Evolutionary conservation across 2,113 vertebrate species (phyloP).

Genomic region (Pampusana beccarii): DNA sequence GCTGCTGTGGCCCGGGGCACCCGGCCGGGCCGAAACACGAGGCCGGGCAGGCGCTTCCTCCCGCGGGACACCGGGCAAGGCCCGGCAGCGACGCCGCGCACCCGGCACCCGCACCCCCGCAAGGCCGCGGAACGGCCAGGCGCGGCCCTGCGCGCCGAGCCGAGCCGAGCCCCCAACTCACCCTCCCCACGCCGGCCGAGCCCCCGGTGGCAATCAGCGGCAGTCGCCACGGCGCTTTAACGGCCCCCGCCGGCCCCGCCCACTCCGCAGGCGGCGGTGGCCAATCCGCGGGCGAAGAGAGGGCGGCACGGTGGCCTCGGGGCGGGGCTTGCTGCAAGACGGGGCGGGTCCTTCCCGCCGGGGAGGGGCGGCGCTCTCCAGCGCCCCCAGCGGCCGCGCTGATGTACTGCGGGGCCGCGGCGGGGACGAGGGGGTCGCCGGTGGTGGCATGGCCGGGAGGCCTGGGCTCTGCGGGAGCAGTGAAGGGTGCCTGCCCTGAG

Average conservation of each 20-base stretch:
- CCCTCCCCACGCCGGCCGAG: too few relatives aligned
- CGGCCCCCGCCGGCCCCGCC: background rate
- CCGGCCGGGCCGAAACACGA: background rate
- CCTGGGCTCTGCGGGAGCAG: too few relatives aligned
- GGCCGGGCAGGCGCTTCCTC: background rate
- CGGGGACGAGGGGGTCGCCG: too few relatives aligned
- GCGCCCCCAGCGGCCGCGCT: background rate
- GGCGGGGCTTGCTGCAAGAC: background rate
- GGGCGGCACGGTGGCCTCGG: fast-evolving
- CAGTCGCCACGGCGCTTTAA: fast-evolving
- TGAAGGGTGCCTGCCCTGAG: too few relatives aligned
- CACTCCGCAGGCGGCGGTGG: fast-evolving
- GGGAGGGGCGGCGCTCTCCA: background rate
- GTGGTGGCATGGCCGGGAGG: too few relatives aligned
- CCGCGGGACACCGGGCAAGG: background rate
- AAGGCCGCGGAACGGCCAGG: background rate
- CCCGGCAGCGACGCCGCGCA: background rate
- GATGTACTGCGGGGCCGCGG: background rate
- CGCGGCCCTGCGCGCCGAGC: background rate
- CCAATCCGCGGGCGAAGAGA: background rate
- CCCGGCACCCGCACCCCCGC: background rate
- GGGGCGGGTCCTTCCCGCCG: background rate
- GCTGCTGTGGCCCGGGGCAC: too few relatives aligned
- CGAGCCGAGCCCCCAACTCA: too few relatives aligned
- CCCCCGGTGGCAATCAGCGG: fast-evolving